Percentiles rank a stretch among this genome's conserved stretches.
Conservation (phyloP, 2,113 vertebrate species). For the Engraulis encrasicolus region DNA sequence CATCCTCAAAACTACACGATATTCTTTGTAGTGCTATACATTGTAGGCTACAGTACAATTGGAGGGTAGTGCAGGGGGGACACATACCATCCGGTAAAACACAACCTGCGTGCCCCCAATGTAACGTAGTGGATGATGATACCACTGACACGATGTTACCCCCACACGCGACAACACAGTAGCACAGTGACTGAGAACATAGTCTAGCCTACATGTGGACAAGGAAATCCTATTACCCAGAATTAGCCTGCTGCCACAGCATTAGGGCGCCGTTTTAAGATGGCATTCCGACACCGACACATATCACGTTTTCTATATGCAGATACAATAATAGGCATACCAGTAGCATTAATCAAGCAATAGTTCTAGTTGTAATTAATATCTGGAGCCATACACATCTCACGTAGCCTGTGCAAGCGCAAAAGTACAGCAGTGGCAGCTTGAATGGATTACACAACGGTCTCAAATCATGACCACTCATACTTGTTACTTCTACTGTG, state of each 20-base stretch:
- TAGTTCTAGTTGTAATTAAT: no score
- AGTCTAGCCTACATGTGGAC: no score
- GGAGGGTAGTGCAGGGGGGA: background rate
- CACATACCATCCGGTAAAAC: background rate
- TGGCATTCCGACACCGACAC: constrained; percentile 38
- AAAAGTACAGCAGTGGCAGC: no score
- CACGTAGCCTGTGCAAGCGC: no score
- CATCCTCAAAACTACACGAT: no score
- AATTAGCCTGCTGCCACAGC: constrained; percentile 69
- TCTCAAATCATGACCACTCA: no score
- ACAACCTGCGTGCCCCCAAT: background rate
- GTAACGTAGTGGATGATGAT: background rate
- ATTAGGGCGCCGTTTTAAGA: constrained; percentile 59
- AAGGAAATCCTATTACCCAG: constrained; percentile 77
- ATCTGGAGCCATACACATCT: no score
- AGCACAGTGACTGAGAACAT: constrained; percentile 1
- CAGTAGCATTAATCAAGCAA: no score
- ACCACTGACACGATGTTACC: background rate
- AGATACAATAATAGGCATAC: background rate
- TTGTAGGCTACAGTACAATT: no score
- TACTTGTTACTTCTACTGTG: no score
- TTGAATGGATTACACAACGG: no score
- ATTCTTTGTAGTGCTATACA: no score
- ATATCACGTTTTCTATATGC: background rate
- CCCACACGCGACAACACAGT: background rate